phyloP scores from a whole-genome alignment of 2,113 vertebrate species.

The Cacatua alba region DNA sequence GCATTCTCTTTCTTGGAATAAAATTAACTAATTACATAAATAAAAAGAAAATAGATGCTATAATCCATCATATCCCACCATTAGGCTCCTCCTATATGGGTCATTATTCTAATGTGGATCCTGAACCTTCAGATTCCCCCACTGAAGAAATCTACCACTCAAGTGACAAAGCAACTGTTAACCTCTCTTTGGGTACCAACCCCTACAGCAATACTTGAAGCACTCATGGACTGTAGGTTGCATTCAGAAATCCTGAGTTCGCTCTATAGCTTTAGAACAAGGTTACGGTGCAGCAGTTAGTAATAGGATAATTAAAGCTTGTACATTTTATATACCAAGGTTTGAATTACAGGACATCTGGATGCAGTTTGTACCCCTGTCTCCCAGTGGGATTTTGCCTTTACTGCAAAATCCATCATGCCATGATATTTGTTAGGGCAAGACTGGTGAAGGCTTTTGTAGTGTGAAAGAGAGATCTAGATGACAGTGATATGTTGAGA shows the following conservation, averaged over 20 bases:
- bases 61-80: neutral
- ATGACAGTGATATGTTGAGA: neutral
- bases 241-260: neutral
- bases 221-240: neutral
- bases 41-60: neutral
- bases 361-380: neutral
- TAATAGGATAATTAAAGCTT: neutral
- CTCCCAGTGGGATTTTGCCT: neutral
- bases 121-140: neutral
- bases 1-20: neutral
- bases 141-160: neutral
- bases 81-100: neutral
- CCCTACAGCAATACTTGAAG: neutral
- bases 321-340: neutral
- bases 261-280: neutral
- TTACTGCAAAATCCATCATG: neutral
- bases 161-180: neutral
- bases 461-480: too few species aligned
- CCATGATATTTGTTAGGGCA: accelerated
- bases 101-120: neutral
- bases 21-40: neutral
- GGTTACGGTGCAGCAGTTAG: neutral
- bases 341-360: neutral
- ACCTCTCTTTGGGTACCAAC: neutral
- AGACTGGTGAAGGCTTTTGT: neutral